Percentiles rank a stretch among this genome's conserved stretches.
Evolutionary conservation across 37 sponge, comb jelly and placozoan genomes (phyloP).

Genomic region (Bolinopsis microptera): DNA sequence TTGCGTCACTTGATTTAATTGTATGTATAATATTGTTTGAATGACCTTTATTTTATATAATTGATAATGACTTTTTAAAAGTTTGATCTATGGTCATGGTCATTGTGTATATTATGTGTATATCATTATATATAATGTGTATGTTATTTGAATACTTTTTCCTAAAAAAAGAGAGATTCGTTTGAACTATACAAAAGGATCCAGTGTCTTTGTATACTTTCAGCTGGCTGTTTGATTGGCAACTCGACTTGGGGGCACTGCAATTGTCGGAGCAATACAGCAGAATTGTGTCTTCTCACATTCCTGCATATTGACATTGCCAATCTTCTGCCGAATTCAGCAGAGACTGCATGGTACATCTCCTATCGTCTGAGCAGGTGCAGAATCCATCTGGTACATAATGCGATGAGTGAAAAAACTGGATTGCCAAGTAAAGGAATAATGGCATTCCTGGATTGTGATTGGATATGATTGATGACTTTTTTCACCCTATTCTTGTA

Average conservation of each 20-base stretch:
- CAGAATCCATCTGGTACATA: neutral
- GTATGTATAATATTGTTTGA: too few relatives aligned
- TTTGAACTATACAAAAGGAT: too few relatives aligned
- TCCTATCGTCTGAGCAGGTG: neutral
- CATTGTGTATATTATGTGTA: too few relatives aligned
- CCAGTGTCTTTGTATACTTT: neutral
- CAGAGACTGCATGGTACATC: constrained; percentile 16
- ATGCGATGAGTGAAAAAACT: neutral
- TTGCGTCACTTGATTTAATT: too few relatives aligned
- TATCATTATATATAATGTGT: too few relatives aligned
- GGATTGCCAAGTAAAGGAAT: neutral
- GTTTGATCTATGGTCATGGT: too few relatives aligned
- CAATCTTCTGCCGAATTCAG: neutral
- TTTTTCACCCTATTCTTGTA: neutral
- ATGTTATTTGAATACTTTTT: too few relatives aligned
- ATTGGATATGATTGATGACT: neutral
- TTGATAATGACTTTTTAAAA: too few relatives aligned
- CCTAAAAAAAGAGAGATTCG: too few relatives aligned
- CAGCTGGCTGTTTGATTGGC: neutral
- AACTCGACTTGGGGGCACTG: neutral
- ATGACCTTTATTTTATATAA: too few relatives aligned
- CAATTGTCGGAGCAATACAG: neutral
- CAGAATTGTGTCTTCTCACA: neutral
- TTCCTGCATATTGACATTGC: neutral
- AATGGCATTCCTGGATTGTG: neutral